Percentiles rank a stretch among this genome's conserved stretches.
Evolutionary conservation across 2,797 vertebrate genomes (phyloP).

Genomic region (Chelidonichthys spinosus): DNA sequence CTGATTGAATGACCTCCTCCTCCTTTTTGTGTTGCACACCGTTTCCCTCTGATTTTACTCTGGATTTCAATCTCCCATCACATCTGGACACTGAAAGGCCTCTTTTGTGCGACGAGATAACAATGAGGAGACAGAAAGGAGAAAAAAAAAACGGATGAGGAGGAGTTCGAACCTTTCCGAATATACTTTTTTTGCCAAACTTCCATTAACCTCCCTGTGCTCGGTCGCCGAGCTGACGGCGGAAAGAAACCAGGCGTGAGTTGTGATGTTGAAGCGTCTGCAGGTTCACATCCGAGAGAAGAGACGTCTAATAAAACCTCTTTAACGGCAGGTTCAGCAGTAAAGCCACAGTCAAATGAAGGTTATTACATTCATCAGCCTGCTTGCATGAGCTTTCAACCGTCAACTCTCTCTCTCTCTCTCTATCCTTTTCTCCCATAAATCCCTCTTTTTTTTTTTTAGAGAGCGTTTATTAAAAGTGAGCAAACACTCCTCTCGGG

Average conservation of each 20-base stretch:
- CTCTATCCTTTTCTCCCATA: slow-evolving; percentile 25
- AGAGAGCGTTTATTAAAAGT: slow-evolving; percentile 68
- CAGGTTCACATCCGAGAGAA: slow-evolving; percentile 53
- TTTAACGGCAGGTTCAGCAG: slow-evolving; percentile 37
- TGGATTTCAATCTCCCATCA: slow-evolving; percentile 70
- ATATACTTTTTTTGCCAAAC: slow-evolving; percentile 56
- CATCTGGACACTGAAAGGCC: slow-evolving; percentile 63
- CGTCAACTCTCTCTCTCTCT: slow-evolving; percentile 33
- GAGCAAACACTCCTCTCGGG: slow-evolving; percentile 71
- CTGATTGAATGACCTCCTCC: slow-evolving; percentile 39
- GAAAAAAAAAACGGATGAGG: slow-evolving; percentile 14
- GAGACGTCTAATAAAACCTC: slow-evolving; percentile 53
- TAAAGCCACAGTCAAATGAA: slow-evolving; percentile 64
- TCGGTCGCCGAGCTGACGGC: slow-evolving; percentile 62
- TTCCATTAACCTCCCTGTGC: slow-evolving; percentile 65
- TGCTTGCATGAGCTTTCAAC: slow-evolving; percentile 61
- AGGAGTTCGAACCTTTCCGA: slow-evolving; percentile 42
- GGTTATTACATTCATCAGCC: slow-evolving; percentile 52
- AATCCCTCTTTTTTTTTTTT: slow-evolving; percentile 73
- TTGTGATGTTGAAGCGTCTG: slow-evolving; percentile 55
- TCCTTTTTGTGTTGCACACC: slow-evolving; percentile 49
- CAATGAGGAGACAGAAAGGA: slow-evolving; percentile 24
- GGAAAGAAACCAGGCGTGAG: slow-evolving; percentile 53
- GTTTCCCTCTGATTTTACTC: slow-evolving; percentile 53
- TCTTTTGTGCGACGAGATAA: slow-evolving; percentile 50